phyloP scores from a whole-genome alignment of 2,888 invertebrate species.

The Chouioia cunea region DNA sequence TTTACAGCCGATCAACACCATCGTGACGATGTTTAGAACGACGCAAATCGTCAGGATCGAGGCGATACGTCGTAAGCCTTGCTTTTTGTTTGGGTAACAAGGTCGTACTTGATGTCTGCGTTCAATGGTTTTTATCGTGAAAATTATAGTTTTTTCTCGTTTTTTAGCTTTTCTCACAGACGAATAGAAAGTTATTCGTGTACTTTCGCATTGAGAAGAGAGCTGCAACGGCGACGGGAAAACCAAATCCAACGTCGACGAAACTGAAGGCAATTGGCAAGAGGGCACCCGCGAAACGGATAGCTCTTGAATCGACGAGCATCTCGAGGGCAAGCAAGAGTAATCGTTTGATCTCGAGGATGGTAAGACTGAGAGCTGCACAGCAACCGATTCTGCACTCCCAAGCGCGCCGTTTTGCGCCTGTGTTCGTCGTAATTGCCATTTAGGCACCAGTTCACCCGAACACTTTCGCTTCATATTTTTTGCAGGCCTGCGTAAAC shows the following conservation, averaged over 20 bases:
- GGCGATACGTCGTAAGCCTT: slow-evolving; percentile 8
- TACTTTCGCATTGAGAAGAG: slow-evolving; percentile 59
- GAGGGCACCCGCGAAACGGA: slow-evolving; percentile 60
- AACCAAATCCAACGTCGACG: slow-evolving; percentile 55
- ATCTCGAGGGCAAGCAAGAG: slow-evolving; percentile 60
- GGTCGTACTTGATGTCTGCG: slow-evolving; percentile 52
- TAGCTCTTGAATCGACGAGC: slow-evolving; percentile 58
- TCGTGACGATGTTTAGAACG: slow-evolving; percentile 55
- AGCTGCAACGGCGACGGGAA: slow-evolving; percentile 58
- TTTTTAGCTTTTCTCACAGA: background rate
- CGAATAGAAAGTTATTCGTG: slow-evolving; percentile 4
- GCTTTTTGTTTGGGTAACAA: slow-evolving; percentile 50
- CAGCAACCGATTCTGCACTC: slow-evolving; percentile 56
- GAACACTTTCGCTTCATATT: background rate
- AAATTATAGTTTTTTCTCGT: background rate
- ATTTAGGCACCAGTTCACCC: slow-evolving; percentile 1
- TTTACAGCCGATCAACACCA: slow-evolving; percentile 56
- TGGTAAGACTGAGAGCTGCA: slow-evolving; percentile 58
- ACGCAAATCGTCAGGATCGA: slow-evolving; percentile 54
- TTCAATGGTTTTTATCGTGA: background rate
- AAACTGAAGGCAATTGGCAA: slow-evolving; percentile 57
- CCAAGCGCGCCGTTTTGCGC: slow-evolving; percentile 49
- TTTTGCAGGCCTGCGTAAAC: background rate
- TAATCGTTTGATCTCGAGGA: slow-evolving; percentile 61
- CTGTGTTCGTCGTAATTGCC: slow-evolving; percentile 1